These are phyloP conservation scores for Molossus alvarezi DNA, from an alignment of 2,797 vertebrate genomes.

Conservation along the genomic window DNA sequence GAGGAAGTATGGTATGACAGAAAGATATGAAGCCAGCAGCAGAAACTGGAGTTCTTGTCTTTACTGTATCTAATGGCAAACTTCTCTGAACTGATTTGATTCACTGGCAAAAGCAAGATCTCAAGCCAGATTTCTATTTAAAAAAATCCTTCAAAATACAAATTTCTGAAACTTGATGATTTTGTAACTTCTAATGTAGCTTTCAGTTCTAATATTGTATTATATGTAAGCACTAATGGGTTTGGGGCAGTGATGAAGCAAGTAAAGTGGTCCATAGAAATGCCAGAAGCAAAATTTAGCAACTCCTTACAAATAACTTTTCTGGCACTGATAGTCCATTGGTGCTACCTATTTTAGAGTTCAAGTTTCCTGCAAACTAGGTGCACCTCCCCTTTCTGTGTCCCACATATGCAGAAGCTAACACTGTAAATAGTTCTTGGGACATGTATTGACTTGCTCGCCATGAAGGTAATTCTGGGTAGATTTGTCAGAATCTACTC, in stretches of 20 bases:
- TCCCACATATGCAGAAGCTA: background rate
- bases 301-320: background rate
- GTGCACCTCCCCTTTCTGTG: background rate
- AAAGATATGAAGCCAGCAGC: background rate
- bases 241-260: background rate
- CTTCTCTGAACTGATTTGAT: background rate
- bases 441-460: background rate
- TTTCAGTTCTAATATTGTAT: background rate
- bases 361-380: background rate
- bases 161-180: background rate
- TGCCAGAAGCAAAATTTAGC: background rate
- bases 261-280: background rate
- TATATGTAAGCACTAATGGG: background rate
- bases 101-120: background rate
- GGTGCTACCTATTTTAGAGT: background rate
- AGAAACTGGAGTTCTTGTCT: background rate
- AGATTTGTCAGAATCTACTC: background rate
- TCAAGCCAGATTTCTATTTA: background rate
- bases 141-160: slow-evolving; percentile 27
- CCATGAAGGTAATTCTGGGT: background rate
- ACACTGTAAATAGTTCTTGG: background rate
- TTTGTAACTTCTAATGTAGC: background rate
- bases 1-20: background rate
- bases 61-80: background rate
- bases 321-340: background rate